phyloP scores from a whole-genome alignment of 2,797 vertebrate genomes.

The Euthynnus affinis region DNA sequence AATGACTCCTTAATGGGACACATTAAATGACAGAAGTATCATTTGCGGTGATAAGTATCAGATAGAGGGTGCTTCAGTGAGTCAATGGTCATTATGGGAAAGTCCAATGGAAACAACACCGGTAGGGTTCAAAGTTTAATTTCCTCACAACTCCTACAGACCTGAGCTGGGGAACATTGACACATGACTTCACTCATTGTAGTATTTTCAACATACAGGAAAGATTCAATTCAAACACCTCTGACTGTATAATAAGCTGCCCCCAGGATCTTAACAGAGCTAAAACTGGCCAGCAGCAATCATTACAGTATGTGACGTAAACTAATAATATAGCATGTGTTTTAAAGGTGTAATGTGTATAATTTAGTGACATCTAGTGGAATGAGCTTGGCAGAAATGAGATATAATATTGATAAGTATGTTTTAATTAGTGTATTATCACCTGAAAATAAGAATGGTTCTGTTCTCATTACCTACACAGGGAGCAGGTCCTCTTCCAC shows the following conservation, averaged over 20 bases:
- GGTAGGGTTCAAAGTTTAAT: conserved; percentile 5
- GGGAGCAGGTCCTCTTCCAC: no score
- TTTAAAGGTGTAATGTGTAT: not conserved
- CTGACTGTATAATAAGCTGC: not conserved
- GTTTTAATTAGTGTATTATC: no score
- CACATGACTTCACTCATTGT: not conserved
- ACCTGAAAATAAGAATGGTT: no score
- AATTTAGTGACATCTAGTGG: no score
- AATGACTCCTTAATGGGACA: not conserved
- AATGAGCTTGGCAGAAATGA: no score
- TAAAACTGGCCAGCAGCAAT: not conserved
- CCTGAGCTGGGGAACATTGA: not conserved
- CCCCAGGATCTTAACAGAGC: not conserved
- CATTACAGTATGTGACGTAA: conserved; percentile 4
- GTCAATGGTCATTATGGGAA: not conserved
- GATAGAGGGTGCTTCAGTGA: not conserved
- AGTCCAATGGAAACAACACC: conserved; percentile 21
- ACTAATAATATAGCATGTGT: conserved; percentile 2
- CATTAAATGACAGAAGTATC: not conserved
- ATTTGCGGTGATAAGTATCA: not conserved
- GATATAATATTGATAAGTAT: no score
- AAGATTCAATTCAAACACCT: no score
- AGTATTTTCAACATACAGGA: not conserved
- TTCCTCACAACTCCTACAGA: conserved; percentile 8
- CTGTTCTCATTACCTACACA: no score